Conservation (phyloP, 2,797 vertebrate species). For the Oreortyx pictus region DNA sequence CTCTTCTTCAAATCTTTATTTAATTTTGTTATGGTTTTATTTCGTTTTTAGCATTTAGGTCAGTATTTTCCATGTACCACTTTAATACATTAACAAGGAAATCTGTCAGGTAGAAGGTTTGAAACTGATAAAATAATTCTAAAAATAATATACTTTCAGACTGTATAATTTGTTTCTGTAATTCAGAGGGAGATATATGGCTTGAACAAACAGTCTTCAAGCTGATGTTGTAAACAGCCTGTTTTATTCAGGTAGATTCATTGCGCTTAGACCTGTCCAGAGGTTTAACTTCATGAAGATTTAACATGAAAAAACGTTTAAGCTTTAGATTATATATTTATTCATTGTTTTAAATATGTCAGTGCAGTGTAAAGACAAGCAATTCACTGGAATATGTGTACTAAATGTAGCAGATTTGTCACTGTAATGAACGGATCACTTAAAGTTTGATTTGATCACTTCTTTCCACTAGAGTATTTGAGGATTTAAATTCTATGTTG, state of each 20-base stretch:
- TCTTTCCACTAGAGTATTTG: neutral
- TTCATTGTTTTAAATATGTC: neutral
- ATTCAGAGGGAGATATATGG: neutral
- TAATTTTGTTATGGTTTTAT: neutral
- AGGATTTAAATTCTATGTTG: neutral
- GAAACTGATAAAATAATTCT: neutral
- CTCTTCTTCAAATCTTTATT: neutral
- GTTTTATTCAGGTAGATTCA: neutral
- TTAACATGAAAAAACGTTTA: neutral
- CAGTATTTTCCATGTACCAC: neutral
- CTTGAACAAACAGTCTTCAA: neutral
- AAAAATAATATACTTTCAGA: neutral
- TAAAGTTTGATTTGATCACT: neutral
- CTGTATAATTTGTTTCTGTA: neutral
- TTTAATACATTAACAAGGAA: neutral
- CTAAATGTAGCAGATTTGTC: neutral
- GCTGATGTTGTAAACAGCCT: neutral
- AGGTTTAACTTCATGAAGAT: neutral
- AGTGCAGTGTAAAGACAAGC: neutral
- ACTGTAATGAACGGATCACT: neutral
- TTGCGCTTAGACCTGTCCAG: neutral
- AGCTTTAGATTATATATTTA: neutral
- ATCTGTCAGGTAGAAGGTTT: neutral
- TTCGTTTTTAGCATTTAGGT: neutral
- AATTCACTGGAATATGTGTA: neutral